phyloP scores from a whole-genome alignment of 2,888 invertebrate genomes.

The Melangyna quadrimaculata region DNA sequence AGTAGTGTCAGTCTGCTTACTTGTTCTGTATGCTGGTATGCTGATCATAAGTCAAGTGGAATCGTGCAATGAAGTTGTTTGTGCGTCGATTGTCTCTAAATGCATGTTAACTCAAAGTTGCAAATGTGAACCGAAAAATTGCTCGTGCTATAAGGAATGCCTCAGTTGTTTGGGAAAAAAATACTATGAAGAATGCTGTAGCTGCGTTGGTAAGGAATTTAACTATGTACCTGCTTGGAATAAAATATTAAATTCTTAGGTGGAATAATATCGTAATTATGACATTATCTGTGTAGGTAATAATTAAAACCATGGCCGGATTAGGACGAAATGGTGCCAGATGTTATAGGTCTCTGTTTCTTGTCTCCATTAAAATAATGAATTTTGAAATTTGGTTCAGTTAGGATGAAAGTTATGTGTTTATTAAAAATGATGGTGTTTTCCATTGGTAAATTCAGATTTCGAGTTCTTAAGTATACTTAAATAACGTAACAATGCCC shows the following conservation, averaged over 20 bases:
- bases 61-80: constrained; percentile 95
- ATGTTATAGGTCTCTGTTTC: no score
- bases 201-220: constrained; percentile 93
- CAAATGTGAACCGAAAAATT: constrained; percentile 95
- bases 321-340: not conserved
- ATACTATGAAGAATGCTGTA: constrained; percentile 96
- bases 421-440: no score
- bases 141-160: constrained; percentile 97
- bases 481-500: no score
- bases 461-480: no score
- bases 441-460: no score
- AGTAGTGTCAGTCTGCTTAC: constrained; percentile 35
- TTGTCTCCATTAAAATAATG: no score
- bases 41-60: constrained; percentile 76
- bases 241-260: not conserved
- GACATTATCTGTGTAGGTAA: not conserved
- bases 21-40: constrained; percentile 75
- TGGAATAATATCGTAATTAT: not conserved
- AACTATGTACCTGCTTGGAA: not conserved
- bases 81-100: constrained; percentile 97
- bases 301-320: not conserved
- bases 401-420: no score
- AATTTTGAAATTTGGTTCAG: no score
- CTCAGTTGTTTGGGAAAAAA: constrained; percentile 91
- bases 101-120: constrained; percentile 98